A percentile compares a stretch with the other conserved stretches of the same genome.
Evolutionary conservation across 2,113 vertebrate species (phyloP).

Genomic region (Ceyx melanurus): DNA sequence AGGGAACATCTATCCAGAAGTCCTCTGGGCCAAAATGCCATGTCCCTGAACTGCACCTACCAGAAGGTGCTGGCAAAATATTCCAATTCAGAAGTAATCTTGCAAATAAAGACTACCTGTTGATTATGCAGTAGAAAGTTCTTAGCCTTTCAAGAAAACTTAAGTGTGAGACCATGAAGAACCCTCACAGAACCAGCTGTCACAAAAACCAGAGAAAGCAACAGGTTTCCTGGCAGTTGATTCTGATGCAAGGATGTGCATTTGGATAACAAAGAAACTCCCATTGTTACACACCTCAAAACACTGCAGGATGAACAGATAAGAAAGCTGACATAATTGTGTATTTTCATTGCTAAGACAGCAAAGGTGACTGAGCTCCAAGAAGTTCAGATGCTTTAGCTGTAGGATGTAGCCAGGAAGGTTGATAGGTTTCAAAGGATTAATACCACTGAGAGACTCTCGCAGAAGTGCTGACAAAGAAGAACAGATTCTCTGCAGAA

Average conservation of each 20-base stretch:
- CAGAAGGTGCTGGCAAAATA: background rate
- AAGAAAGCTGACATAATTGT: background rate
- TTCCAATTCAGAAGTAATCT: background rate
- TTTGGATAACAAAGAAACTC: background rate
- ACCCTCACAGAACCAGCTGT: background rate
- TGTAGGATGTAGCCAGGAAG: background rate
- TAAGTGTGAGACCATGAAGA: background rate
- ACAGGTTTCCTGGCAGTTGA: background rate
- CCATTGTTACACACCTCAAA: background rate
- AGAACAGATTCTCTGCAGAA: background rate
- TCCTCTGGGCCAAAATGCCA: background rate
- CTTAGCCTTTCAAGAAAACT: background rate
- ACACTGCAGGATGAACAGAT: background rate
- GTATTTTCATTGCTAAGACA: background rate
- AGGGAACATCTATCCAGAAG: background rate
- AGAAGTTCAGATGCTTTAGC: background rate
- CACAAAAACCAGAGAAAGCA: background rate
- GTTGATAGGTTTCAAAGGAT: background rate
- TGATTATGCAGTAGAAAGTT: background rate
- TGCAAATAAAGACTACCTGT: background rate
- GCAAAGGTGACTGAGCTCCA: background rate
- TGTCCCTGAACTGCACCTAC: background rate
- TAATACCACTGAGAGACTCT: background rate
- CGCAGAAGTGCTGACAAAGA: accelerated
- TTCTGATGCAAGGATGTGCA: background rate